Base-by-base conservation (phyloP, 2,797 vertebrate species). In the Vireo griseus region DNA sequence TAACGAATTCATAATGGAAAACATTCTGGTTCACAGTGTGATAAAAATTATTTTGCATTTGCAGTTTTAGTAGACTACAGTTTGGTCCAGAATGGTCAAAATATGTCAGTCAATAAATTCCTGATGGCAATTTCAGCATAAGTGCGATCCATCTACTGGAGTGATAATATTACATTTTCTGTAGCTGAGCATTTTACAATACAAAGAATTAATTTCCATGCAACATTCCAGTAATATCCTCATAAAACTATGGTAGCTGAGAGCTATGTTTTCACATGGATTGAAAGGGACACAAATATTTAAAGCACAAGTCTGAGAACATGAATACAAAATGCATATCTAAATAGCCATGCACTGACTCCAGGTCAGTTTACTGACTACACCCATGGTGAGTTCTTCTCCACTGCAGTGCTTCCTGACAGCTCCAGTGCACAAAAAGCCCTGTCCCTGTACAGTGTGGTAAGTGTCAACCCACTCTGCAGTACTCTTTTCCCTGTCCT, bases 401-500 rank as follows among this genome's bases (percentile, higher is more conserved):
- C 16, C 16, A 18, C 13, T 33, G 40, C 40, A 50, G 18, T 3
- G 31, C 24, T 1, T 85, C 59, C 57, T 29, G 11, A n/a, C 11
- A 39, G 31, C 39, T 79, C 45, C 29, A 42, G 13, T 13, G 33
- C 7, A 21, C 14, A 26, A 58, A 68, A 33, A 59, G 6, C 55
- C 8, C 24, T 14, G 16, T 8, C 52, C 42, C 35, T 51, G 7
- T 9, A 21, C 2, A 26, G 22, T 0, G 0, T 9, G 26, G 1
- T 1, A 9, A 31, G 13, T 22, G 2, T 7, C 51, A 75, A 33
- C 35, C 18, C 29, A 3, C 24, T 5, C 59, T 42, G 29, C 50
- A 63, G 13, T 2, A 19, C 7, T 44, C 24, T 25, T 22, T 45
- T 16, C 29, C 6, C 14, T 39, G 2, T 37, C 33, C 69, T 66